Evolutionary conservation across 2,888 invertebrate species (phyloP), one percentile per base, ranked within the genome.

Genomic region (Limenitis camilla): DNA sequence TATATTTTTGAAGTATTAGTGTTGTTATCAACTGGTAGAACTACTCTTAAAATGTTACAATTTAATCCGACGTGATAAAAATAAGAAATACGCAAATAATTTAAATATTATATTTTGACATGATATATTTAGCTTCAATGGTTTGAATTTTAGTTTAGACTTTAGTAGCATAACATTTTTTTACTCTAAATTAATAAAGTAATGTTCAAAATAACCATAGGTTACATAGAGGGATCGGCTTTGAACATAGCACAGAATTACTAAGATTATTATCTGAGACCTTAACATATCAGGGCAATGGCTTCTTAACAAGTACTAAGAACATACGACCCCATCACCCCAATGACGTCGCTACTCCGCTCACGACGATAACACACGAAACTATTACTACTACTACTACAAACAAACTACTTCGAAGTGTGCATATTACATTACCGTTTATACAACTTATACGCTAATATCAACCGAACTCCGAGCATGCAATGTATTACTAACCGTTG

Each of bases 271-370:
- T 48, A 70, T 80, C 81, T 80, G 77, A 62, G 68, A 66, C 67
- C 70, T 65, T 65, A 72, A 76, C 69, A 71, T 74, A 69, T 63
- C 68, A 69, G 74, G 74, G 81, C 81, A 81, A 83, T 77, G 62
- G 74, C 67, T 71, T 69, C 68, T 66, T 66, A 66, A 61, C 56
- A 61, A 62, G 72, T 69, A 51, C 56, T 50, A 50, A 56, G 42
- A 36, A 40, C 30, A 67, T 69, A 66, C 72, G 78, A 76, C 71
- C 74, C 74, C 69, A 66, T 72, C 77, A 76, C 71, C 74, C 74
- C 69, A 76, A 74, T 76, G 69, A 71, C 66, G 71, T 62, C 58
- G 67, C 68, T 62, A 68, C 67, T 67, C 58, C 63, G 59, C 63
- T 68, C 63, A 63, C 59, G 49, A 64, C 76, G 81, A 81, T 81